Evolutionary conservation across 2,888 invertebrate species (phyloP).

Genomic region (Choreutis nemorana): DNA sequence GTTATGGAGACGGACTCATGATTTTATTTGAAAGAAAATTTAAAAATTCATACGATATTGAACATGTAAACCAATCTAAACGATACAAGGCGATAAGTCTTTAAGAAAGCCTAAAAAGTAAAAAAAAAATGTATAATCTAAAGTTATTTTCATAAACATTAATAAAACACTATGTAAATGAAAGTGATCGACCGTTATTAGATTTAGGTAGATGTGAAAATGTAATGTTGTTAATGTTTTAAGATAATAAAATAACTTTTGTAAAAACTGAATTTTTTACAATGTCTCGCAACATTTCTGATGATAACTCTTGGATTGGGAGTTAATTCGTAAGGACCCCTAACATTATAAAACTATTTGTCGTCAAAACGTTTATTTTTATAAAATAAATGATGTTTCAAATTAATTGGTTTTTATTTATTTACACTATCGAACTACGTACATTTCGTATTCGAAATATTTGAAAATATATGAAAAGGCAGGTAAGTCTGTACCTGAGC

Average conservation of each 20-base stretch:
- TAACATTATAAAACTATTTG: constrained; percentile 66
- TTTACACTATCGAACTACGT: no score
- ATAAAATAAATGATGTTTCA: constrained; percentile 65
- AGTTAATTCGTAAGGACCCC: constrained; percentile 61
- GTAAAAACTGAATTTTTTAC: constrained; percentile 72
- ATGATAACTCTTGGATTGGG: constrained; percentile 41
- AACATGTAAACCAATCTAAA: no score
- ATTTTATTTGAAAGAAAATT: no score
- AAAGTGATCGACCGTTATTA: constrained; percentile 63
- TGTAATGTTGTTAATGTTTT: constrained; percentile 70
- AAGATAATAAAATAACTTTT: constrained; percentile 72
- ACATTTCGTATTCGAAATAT: no score
- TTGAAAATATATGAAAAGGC: no score
- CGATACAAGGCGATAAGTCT: no score
- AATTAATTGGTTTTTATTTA: constrained; percentile 22
- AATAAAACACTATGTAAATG: constrained; percentile 40
- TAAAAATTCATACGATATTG: no score
- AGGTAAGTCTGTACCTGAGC: no score
- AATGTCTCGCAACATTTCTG: constrained; percentile 76
- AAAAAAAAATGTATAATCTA: no score
- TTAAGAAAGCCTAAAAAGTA: no score
- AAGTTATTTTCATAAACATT: constrained; percentile 53
- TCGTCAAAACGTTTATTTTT: constrained; percentile 69
- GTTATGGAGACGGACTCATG: no score
- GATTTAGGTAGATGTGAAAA: constrained; percentile 63